Evolutionary conservation across 2,113 vertebrate species (phyloP).

Genomic region (Asarcornis scutulata): DNA sequence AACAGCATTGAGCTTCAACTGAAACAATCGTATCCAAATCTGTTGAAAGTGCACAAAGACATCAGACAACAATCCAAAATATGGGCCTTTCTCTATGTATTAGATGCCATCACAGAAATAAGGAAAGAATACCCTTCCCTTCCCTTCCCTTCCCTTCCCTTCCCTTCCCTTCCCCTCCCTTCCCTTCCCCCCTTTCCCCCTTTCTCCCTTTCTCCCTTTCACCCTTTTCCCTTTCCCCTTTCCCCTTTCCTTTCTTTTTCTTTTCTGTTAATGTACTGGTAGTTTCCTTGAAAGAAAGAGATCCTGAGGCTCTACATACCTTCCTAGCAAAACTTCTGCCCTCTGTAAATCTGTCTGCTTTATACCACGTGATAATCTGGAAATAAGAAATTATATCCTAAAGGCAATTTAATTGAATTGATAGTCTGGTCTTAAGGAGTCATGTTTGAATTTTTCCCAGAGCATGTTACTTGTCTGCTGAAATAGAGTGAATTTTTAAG

Average conservation of each 20-base stretch:
- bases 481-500: neutral
- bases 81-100: neutral
- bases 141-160: neutral
- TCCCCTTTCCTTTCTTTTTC: too few relatives aligned
- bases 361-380: neutral
- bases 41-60: neutral
- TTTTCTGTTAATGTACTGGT: neutral
- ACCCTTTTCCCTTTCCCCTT: neutral
- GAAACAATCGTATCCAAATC: neutral
- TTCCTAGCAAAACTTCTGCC: neutral
- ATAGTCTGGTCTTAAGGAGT: neutral
- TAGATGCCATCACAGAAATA: neutral
- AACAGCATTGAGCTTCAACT: neutral
- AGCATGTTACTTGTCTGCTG: neutral
- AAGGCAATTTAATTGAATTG: neutral
- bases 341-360: neutral
- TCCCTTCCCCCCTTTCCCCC: too few relatives aligned
- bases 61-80: neutral
- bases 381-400: neutral
- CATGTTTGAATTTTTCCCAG: neutral
- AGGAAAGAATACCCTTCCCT: neutral
- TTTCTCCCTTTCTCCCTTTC: neutral
- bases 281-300: neutral
- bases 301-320: accelerated
- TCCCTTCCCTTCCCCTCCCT: neutral